Conservation (phyloP, 2,113 vertebrate species). For the Mellivora capensis region DNA sequence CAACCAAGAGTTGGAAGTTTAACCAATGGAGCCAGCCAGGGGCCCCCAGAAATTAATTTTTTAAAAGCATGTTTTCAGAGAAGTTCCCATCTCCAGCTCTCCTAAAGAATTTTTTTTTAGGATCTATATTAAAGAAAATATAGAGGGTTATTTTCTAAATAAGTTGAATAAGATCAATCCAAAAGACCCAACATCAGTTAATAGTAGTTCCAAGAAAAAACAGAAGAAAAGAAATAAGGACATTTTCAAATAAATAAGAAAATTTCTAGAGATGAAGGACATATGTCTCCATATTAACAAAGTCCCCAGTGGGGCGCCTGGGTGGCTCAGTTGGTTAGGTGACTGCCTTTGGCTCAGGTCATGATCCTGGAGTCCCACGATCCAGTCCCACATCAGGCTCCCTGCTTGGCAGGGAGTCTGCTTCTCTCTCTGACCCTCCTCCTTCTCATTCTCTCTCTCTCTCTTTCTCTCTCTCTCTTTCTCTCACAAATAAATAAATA, state of each 20-base stretch:
- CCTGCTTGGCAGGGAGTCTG: too few relatives aligned
- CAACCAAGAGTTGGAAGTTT: not conserved
- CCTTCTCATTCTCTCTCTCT: too few relatives aligned
- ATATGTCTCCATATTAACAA: not conserved
- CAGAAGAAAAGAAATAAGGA: not conserved
- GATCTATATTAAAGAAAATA: not conserved
- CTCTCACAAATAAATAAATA: too few relatives aligned
- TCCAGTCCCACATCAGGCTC: too few relatives aligned
- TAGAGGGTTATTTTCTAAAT: not conserved
- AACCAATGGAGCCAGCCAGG: not conserved
- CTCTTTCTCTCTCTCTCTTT: too few relatives aligned
- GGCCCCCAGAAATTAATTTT: not conserved
- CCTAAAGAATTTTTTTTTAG: not conserved
- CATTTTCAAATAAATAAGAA: conserved; percentile 23
- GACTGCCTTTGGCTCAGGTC: too few relatives aligned
- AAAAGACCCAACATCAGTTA: not conserved
- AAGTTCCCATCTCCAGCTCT: not conserved
- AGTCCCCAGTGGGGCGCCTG: not conserved
- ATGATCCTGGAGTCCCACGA: too few relatives aligned
- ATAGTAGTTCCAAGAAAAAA: not conserved
- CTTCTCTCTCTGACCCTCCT: too few relatives aligned
- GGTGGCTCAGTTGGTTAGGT: too few relatives aligned
- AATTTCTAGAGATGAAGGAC: not conserved
- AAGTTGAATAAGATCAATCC: not conserved
- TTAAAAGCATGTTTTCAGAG: not conserved